A percentile compares a stretch with the other conserved stretches of the same genome.
Conservation (phyloP, 2,888 invertebrate genomes). For the Eustalomyia histrio region DNA sequence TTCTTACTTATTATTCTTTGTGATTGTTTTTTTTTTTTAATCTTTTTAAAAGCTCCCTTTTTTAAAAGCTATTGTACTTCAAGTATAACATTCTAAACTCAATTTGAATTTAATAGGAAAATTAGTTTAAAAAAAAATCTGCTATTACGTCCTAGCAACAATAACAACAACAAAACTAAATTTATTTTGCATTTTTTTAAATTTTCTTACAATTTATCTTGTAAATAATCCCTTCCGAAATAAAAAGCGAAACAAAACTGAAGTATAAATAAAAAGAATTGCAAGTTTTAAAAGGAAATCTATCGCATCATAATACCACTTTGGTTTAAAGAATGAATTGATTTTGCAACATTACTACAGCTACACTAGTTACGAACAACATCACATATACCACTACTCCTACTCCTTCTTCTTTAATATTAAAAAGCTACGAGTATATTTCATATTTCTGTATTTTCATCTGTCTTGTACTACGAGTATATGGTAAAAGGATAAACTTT, state of each 20-base stretch:
- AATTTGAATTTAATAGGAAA: neutral
- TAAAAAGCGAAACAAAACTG: neutral
- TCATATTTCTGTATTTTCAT: constrained; percentile 30
- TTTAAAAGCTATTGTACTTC: no score
- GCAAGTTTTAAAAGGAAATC: constrained; percentile 50
- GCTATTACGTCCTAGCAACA: neutral
- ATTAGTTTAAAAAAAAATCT: neutral
- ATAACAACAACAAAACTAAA: constrained; percentile 14
- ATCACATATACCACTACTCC: neutral
- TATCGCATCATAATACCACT: constrained; percentile 62
- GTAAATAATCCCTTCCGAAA: constrained; percentile 56
- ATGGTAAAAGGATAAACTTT: constrained; percentile 33
- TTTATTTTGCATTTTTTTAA: constrained; percentile 54
- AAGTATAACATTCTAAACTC: neutral
- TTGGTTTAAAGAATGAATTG: constrained; percentile 54
- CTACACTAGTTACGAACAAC: neutral
- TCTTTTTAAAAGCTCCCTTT: no score
- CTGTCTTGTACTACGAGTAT: neutral
- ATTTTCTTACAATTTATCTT: constrained; percentile 60
- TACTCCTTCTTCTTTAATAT: neutral
- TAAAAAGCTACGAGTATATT: constrained; percentile 21
- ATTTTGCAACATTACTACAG: constrained; percentile 27
- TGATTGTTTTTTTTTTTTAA: no score
- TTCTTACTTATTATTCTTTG: no score
- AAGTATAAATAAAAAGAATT: constrained; percentile 1